phyloP scores from a whole-genome alignment of 2,888 invertebrate species.

The Trachelus tabidus region DNA sequence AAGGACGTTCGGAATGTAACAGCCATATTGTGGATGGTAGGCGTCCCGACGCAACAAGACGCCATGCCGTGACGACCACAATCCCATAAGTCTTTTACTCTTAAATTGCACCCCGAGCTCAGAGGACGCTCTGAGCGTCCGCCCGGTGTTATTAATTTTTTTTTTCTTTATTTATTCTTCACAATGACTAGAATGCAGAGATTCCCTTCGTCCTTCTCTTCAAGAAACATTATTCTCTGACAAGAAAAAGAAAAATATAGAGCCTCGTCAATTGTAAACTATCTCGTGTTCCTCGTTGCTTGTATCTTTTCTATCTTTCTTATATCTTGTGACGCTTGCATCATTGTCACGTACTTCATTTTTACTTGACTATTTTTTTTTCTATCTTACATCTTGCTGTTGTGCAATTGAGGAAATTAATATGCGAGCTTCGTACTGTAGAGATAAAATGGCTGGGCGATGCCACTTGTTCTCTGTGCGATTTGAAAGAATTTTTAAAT shows the following conservation, averaged over 20 bases:
- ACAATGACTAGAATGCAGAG: constrained; percentile 33
- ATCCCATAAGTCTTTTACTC: not conserved
- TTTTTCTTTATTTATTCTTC: constrained; percentile 4
- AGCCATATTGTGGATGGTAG: not conserved
- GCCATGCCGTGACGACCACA: not conserved
- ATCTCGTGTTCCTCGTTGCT: not conserved
- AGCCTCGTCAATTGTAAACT: constrained; percentile 2
- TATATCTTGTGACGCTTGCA: not conserved
- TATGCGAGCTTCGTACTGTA: not conserved
- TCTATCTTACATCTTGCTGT: not conserved
- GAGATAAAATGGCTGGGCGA: not conserved
- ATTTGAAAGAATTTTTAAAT: not conserved
- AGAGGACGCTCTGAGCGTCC: constrained; percentile 29
- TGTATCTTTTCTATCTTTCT: not conserved
- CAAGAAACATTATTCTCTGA: constrained; percentile 10
- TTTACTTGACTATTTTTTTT: not conserved
- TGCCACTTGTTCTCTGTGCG: not conserved
- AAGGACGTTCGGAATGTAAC: not conserved
- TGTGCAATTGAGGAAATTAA: not conserved
- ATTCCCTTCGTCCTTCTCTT: constrained; percentile 14
- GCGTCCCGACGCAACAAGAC: not conserved
- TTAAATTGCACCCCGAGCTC: constrained; percentile 34
- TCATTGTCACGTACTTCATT: not conserved
- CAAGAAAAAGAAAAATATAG: not conserved
- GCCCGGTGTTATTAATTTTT: constrained; percentile 22